A percentile compares a stretch with the other conserved stretches of the same genome.
These are phyloP conservation scores for Herpetotheres cachinnans DNA, from an alignment of 2,113 vertebrate genomes.

Conservation along the genomic window DNA sequence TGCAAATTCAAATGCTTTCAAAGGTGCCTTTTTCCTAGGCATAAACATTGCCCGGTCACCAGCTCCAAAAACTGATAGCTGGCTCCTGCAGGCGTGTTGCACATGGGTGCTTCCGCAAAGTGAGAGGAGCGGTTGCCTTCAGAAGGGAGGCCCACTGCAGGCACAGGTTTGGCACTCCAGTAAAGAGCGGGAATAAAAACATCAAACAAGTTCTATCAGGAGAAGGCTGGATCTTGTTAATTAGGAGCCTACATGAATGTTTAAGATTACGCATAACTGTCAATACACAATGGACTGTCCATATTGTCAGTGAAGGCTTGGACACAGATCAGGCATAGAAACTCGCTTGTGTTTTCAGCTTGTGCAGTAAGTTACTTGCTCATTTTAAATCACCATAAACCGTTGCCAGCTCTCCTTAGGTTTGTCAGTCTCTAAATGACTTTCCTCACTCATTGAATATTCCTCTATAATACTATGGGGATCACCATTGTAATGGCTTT, in stretches of 20 bases:
- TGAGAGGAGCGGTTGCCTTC: background rate
- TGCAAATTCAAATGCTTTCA: background rate
- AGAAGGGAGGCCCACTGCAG: background rate
- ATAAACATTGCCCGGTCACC: background rate
- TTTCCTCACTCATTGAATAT: background rate
- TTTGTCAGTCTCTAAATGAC: background rate
- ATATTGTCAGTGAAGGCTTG: background rate
- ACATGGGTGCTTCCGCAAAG: background rate
- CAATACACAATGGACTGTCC: background rate
- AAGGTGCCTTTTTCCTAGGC: background rate
- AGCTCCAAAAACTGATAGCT: rapidly evolving
- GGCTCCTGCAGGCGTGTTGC: rapidly evolving
- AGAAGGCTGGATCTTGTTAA: background rate
- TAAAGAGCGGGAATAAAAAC: background rate
- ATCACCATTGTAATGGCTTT: background rate
- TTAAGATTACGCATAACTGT: background rate
- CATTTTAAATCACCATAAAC: background rate
- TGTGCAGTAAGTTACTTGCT: constrained; percentile 1
- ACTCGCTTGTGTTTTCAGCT: background rate
- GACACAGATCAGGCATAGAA: constrained; percentile 1
- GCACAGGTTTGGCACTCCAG: background rate
- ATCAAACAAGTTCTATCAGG: background rate
- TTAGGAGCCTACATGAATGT: background rate
- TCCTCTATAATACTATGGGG: background rate
- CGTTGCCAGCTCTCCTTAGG: background rate